Base-by-base conservation (phyloP, 2,113 vertebrate species). In the Opisthocomus hoazin region DNA sequence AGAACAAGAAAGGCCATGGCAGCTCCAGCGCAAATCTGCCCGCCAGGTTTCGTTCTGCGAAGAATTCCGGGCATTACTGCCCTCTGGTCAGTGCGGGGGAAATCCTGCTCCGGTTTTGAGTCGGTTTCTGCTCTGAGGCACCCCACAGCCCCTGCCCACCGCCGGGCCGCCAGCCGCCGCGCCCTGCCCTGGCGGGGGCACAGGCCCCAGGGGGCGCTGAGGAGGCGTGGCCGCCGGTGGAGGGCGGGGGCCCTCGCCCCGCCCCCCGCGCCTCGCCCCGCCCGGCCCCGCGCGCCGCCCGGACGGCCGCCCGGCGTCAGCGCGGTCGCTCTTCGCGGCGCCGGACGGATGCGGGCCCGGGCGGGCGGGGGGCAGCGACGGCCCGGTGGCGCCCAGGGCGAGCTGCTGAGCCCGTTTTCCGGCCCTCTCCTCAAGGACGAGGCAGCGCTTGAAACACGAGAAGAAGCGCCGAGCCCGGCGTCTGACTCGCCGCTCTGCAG, bases 391-490 rank as follows among this genome's bases (percentile, higher is more conserved):
- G 6, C 12, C 3, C 75, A 86, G 74, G 23, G 71, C 7, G n/a
- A 95, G 89, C 83, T 60, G 90, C 83, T 39, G 78, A 46, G 95
- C 32, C 15, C 26, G 89, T 90, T 94, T 83, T 22, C 79, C 65
- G 56, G 58, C 78, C 43, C 48, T 27, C 56, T 27, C 75, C 68
- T 82, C 76, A 81, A 21, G 70, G 94, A 93, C 78, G 94, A 96
- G 95, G 87, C 70, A 43, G 70, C 84, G 94, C 96, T 97, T 88
- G 92, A 96, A 97, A 96, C 48, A 54, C 36, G 63, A 63, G 9
- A 43, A 56, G 77, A 64, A 85, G 74, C 63, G 71, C 84, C 0
- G 11, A 95, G 75, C 21, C 51, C 85, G 73, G 93, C 68, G 90
- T 74, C 63, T 34, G 74, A 92, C 78, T 81, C 90, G 22, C 43